Evolutionary conservation across 1,140 invertebrate genomes (phyloP).

Genomic region (Neodiprion virginianus): DNA sequence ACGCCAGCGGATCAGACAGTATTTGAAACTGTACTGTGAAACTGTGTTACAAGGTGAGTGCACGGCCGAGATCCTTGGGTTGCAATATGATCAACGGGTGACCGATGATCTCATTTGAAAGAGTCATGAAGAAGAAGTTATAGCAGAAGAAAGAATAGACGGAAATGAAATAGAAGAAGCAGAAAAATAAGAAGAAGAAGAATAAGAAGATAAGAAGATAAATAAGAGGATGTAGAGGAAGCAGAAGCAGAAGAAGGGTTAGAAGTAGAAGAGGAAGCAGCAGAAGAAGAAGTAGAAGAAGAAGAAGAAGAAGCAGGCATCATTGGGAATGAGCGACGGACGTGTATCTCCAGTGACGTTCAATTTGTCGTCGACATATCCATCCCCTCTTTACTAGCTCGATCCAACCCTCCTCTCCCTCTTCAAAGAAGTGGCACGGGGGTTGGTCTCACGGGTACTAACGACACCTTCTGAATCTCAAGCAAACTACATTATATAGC

Average conservation of each 20-base stretch:
- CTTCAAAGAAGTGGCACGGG: neutral
- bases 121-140: neutral
- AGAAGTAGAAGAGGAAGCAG: constrained; percentile 26
- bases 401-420: too few relatives aligned
- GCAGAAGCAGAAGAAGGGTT: neutral
- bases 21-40: too few relatives aligned
- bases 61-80: too few relatives aligned
- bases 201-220: constrained; percentile 7
- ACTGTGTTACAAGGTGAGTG: too few relatives aligned
- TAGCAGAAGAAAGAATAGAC: constrained; percentile 9
- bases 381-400: too few relatives aligned
- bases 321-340: neutral
- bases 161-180: constrained; percentile 7
- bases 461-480: constrained; percentile 14
- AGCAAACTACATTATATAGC: constrained; percentile 1
- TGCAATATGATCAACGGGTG: too few relatives aligned
- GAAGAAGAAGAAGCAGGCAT: constrained; percentile 9
- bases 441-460: constrained; percentile 8
- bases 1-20: too few relatives aligned
- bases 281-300: constrained; percentile 12
- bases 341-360: neutral
- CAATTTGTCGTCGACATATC: neutral
- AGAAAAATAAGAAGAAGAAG: constrained; percentile 19
- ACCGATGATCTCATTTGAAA: too few relatives aligned
- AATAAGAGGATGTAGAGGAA: too few relatives aligned